phyloP scores from a whole-genome alignment of 1,140 invertebrate species.

The Papilio polytes region DNA sequence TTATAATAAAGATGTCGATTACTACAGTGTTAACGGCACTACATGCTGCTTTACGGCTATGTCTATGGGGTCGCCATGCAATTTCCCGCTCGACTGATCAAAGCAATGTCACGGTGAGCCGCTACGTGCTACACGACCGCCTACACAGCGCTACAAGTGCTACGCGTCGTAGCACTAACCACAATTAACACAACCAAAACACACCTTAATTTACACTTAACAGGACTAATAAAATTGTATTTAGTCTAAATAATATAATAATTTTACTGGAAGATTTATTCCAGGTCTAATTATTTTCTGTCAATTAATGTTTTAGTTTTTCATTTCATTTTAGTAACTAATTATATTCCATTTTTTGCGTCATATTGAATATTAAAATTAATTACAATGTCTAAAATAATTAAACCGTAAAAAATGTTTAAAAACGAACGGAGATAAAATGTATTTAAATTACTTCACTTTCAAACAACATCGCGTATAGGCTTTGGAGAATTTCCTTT shows the following conservation, averaged over 20 bases:
- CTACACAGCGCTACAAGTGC: conserved; percentile 14
- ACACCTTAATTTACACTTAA: neutral
- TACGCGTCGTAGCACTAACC: conserved; percentile 15
- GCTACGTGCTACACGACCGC: neutral
- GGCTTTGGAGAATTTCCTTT: neutral
- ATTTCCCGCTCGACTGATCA: conserved; percentile 32
- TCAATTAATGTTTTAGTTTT: no score
- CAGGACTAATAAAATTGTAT: no score
- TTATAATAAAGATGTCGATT: neutral
- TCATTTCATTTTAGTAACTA: no score
- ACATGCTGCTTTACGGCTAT: neutral
- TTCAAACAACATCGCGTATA: neutral
- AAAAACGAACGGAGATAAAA: no score
- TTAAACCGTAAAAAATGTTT: no score
- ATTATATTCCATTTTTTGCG: no score
- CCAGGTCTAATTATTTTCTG: no score
- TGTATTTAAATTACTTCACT: neutral
- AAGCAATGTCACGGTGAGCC: conserved; percentile 32
- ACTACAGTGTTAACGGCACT: conserved; percentile 15
- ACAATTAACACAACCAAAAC: conserved; percentile 1
- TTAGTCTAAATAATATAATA: no score
- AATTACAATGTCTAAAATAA: no score
- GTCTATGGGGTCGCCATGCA: conserved; percentile 28
- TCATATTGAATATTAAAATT: no score
- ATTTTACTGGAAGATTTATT: no score